Conservation (phyloP, 2,888 invertebrate species). For the Drosophila borborema region DNA sequence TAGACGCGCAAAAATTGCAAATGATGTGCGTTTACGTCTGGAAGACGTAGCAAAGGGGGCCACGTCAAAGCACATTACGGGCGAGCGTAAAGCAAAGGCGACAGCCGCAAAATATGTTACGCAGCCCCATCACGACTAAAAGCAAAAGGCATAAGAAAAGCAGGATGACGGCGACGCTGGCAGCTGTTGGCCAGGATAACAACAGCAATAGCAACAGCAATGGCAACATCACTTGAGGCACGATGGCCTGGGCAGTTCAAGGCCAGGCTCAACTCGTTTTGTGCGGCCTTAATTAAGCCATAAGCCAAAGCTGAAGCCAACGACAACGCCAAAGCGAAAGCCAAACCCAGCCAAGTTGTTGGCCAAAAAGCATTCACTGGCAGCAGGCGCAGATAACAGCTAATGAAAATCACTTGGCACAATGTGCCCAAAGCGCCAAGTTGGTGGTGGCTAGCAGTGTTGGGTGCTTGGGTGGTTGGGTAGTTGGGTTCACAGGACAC, state of each 20-base stretch:
- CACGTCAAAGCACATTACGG: constrained; percentile 47
- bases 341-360: constrained; percentile 12
- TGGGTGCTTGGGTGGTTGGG: not conserved
- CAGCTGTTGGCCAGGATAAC: constrained; percentile 16
- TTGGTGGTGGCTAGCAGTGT: not conserved
- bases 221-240: constrained; percentile 1
- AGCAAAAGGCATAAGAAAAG: constrained; percentile 10
- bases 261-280: constrained; percentile 33
- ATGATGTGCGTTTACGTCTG: constrained; percentile 66
- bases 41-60: constrained; percentile 21
- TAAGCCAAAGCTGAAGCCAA: constrained; percentile 50
- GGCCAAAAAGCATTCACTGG: constrained; percentile 28
- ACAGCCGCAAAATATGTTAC: constrained; percentile 52
- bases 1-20: constrained; percentile 67
- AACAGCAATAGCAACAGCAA: not conserved
- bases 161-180: not conserved
- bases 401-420: constrained; percentile 76
- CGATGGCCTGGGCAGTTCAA: constrained; percentile 15
- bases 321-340: not conserved
- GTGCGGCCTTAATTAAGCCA: constrained; percentile 72
- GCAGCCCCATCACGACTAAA: constrained; percentile 44
- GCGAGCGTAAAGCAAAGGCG: constrained; percentile 41
- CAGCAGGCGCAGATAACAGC: constrained; percentile 65
- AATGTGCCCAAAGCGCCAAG: constrained; percentile 47
- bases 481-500: constrained; percentile 51